Percentiles rank a stretch among this genome's conserved stretches.
Evolutionary conservation across 1,140 invertebrate species (phyloP).

Genomic region (Macrosteles quadrilineatus): DNA sequence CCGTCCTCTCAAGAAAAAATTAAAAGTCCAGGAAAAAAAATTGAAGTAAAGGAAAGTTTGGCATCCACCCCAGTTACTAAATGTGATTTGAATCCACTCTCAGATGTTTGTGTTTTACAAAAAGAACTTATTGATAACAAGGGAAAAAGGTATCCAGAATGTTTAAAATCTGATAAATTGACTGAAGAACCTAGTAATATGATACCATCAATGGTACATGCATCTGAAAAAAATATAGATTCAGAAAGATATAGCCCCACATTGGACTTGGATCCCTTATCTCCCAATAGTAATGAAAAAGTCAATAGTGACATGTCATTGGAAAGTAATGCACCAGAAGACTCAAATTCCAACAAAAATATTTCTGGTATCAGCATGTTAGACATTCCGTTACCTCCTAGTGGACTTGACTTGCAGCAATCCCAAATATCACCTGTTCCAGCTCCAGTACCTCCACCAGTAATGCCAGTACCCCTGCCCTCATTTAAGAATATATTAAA

Average conservation of each 20-base stretch:
- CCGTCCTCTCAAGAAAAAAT: too few relatives aligned
- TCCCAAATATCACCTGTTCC: neutral
- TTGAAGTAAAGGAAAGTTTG: too few relatives aligned
- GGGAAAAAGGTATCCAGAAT: too few relatives aligned
- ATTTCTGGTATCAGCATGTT: conserved; percentile 21
- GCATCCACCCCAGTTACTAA: too few relatives aligned
- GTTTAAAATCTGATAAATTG: too few relatives aligned
- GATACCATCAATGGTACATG: too few relatives aligned
- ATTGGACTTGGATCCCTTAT: conserved; percentile 14
- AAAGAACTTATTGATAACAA: too few relatives aligned
- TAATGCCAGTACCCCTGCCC: neutral
- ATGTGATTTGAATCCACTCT: too few relatives aligned
- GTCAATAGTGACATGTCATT: conserved; percentile 20
- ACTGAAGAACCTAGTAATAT: too few relatives aligned
- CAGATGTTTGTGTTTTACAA: too few relatives aligned
- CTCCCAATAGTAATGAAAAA: conserved; percentile 22
- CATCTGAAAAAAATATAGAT: neutral
- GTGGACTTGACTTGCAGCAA: neutral
- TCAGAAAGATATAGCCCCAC: conserved; percentile 26
- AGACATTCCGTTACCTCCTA: conserved; percentile 30
- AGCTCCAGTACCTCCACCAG: conserved; percentile 29
- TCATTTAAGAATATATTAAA: conserved; percentile 24
- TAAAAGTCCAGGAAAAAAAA: too few relatives aligned
- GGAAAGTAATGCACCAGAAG: conserved; percentile 13
- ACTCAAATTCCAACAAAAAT: conserved; percentile 8